Base-by-base conservation (phyloP, 2,113 vertebrate species). In the Tachycineta bicolor region DNA sequence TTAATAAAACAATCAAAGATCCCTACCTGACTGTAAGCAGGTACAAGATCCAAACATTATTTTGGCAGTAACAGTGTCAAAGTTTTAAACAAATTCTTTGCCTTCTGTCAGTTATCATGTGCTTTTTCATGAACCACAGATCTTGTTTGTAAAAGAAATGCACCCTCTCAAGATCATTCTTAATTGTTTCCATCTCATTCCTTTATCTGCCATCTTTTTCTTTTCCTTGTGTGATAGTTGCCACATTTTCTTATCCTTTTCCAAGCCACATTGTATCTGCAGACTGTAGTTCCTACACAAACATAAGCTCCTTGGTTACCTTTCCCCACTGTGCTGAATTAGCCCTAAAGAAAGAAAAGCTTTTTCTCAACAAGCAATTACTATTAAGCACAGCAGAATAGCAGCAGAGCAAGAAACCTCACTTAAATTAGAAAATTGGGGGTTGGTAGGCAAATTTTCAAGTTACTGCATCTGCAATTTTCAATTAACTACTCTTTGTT, bases 321-420 rank as follows among this genome's bases (percentile, higher is more conserved):
- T 87, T 94, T 79, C 47, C 64, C 47, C 50, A 74, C 58, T 52
- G 74, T 74, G 94, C 81, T 87, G 94, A 93, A 89, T 93, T 85
- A 95, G 85, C 88, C 68, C 33, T 83, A 47, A 46, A 78, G 67
- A 89, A 83, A 75, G 75, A 64, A 81, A 88, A 37, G 43, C 44
- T 41, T 41, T 28, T 44, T 80, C 67, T 78, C 79, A 56, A 83
- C 80, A 59, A 47, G 52, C 12, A 12, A 65, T 79, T 84, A 60
- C 56, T 69, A 43, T 56, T 75, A 85, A 29, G 58, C 74, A 68
- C 68, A 73, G 53, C 37, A 58, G 77, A 90, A 76, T 0, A 75
- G 39, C 43, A 73, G 65, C 75, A 46, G 63, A 39, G 37, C 15
- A 47, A 53, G 78, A 65, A 52, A 31, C 33, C 25, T 79, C 52